Conservation (phyloP, 2,113 vertebrate species). For the Nesospiza acunhae region DNA sequence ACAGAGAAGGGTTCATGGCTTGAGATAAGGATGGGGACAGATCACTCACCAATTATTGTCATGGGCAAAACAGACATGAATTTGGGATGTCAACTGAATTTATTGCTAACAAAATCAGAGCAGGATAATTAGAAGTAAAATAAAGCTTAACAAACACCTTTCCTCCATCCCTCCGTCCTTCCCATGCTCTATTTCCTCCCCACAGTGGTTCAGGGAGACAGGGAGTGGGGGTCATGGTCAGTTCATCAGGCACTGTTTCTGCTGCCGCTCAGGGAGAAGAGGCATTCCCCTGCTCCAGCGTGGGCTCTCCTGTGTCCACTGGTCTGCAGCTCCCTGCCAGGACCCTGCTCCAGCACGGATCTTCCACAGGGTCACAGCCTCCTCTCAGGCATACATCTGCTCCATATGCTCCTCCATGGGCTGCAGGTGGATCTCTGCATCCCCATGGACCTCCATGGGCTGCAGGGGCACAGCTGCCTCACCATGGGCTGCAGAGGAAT, state of each 20-base stretch:
- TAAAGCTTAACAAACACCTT: background rate
- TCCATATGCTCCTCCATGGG: background rate
- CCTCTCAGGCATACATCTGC: background rate
- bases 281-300: accelerated
- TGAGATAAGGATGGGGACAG: background rate
- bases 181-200: accelerated
- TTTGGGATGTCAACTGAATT: background rate
- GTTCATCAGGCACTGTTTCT: accelerated
- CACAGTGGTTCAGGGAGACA: background rate
- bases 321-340: background rate
- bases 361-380: accelerated
- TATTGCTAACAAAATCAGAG: background rate
- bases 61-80: background rate
- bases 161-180: background rate
- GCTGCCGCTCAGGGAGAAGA: background rate
- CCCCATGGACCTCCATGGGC: too few species aligned
- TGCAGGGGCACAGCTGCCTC: background rate
- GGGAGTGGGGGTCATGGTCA: background rate
- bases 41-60: background rate
- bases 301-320: accelerated
- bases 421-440: background rate
- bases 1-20: background rate
- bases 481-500: background rate
- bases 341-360: background rate
- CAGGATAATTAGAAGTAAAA: background rate